A percentile compares a stretch with the other conserved stretches of the same genome.
These are phyloP conservation scores for Anas flavirostris DNA, from an alignment of 2,797 vertebrate species.

Conservation along the genomic window DNA sequence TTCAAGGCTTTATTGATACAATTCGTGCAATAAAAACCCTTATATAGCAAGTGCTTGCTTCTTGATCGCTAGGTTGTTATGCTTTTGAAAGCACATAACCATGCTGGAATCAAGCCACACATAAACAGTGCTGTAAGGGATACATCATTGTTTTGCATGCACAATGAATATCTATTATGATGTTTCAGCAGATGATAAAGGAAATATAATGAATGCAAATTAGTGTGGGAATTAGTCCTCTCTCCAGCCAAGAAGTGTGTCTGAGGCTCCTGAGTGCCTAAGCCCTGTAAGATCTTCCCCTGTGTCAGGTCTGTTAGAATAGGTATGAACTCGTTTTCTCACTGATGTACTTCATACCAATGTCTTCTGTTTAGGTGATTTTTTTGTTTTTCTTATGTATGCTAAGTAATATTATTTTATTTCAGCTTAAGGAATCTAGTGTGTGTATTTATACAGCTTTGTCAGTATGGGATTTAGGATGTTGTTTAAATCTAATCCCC, in stretches of 20 bases:
- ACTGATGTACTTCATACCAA: background rate
- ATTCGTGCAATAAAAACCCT: background rate
- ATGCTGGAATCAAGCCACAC: background rate
- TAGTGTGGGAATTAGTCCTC: background rate
- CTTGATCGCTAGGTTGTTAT: background rate
- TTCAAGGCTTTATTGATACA: background rate
- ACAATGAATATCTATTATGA: background rate
- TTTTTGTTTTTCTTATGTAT: background rate
- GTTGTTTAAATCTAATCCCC: background rate
- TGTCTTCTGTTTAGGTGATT: background rate
- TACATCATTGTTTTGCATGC: background rate
- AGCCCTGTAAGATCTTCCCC: background rate
- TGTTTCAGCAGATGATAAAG: background rate
- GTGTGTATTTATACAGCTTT: background rate
- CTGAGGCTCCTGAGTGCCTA: background rate
- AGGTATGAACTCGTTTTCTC: background rate
- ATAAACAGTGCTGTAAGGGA: background rate
- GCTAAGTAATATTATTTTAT: background rate
- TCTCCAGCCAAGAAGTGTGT: background rate
- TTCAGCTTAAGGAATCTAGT: background rate
- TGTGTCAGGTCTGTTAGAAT: background rate
- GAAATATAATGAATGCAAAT: background rate
- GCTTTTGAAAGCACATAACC: background rate
- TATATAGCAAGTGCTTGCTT: background rate
- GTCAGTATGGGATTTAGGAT: background rate